A percentile compares a stretch with the other conserved stretches of the same genome.
phyloP scores from a whole-genome alignment of 2,797 vertebrate genomes.

The Pseudochirops cupreus region DNA sequence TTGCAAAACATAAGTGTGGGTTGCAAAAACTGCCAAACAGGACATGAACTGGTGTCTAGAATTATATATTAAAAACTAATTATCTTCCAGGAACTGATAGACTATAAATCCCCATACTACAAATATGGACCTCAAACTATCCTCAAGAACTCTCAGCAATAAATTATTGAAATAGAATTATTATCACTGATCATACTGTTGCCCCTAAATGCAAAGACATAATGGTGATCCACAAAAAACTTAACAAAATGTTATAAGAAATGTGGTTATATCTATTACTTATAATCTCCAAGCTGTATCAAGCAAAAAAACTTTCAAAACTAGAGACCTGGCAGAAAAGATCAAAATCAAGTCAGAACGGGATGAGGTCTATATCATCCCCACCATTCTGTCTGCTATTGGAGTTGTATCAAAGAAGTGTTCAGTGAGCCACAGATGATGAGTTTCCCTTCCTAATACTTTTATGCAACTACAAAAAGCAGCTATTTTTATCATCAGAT shows the following conservation, averaged over 20 bases:
- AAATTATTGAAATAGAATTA: background rate
- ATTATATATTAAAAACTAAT: background rate
- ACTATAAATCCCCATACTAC: background rate
- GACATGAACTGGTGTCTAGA: background rate
- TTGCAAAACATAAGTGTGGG: background rate
- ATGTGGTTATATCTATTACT: background rate
- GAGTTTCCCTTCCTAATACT: background rate
- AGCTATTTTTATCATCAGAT: background rate
- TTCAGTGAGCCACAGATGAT: background rate
- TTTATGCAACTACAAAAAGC: background rate
- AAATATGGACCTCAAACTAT: background rate
- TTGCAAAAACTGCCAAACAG: background rate
- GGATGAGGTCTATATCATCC: background rate
- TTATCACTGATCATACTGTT: background rate
- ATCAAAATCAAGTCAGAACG: background rate
- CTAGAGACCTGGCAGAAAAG: background rate
- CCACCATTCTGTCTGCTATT: background rate
- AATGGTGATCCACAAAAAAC: background rate
- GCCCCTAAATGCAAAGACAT: background rate
- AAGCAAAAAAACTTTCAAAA: background rate
- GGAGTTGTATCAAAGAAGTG: background rate
- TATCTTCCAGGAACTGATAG: background rate
- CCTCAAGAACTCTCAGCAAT: background rate
- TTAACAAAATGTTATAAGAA: background rate
- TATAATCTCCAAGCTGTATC: background rate